phyloP scores from a whole-genome alignment of 2,797 vertebrate genomes.

The Brachymystax lenok region DNA sequence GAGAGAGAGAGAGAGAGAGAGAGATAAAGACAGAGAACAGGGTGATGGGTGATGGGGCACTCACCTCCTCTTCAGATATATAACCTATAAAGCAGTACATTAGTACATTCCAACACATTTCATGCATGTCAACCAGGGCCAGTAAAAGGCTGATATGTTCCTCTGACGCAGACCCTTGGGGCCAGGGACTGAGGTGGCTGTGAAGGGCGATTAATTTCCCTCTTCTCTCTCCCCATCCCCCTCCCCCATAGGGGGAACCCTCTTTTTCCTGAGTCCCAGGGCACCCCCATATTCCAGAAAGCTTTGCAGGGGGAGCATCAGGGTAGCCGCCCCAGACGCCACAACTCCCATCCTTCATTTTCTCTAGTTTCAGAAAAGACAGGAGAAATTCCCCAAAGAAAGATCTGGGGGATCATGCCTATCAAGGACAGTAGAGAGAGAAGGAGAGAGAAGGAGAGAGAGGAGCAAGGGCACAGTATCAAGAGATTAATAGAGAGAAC shows the following conservation, averaged over 20 bases:
- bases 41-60: constrained; percentile 16
- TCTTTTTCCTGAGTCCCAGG: constrained; percentile 54
- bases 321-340: constrained; percentile 50
- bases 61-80: constrained; percentile 46
- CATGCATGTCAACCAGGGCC: constrained; percentile 60
- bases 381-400: constrained; percentile 55
- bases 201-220: constrained; percentile 69
- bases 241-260: constrained; percentile 34
- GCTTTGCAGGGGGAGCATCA: constrained; percentile 49
- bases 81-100: constrained; percentile 59
- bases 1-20: neutral
- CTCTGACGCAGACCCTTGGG: constrained; percentile 44
- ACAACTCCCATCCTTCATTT: constrained; percentile 70
- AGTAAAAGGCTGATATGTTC: constrained; percentile 52
- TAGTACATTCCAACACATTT: constrained; percentile 67
- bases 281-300: constrained; percentile 62
- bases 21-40: neutral
- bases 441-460: neutral
- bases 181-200: constrained; percentile 60
- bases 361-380: constrained; percentile 62
- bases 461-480: neutral
- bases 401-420: constrained; percentile 52
- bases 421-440: constrained; percentile 58
- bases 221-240: constrained; percentile 9
- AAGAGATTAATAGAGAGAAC: too few species aligned